Percentiles rank a stretch among this genome's conserved stretches.
Evolutionary conservation across 2,113 vertebrate genomes (phyloP).

Genomic region (Nicator chloris): DNA sequence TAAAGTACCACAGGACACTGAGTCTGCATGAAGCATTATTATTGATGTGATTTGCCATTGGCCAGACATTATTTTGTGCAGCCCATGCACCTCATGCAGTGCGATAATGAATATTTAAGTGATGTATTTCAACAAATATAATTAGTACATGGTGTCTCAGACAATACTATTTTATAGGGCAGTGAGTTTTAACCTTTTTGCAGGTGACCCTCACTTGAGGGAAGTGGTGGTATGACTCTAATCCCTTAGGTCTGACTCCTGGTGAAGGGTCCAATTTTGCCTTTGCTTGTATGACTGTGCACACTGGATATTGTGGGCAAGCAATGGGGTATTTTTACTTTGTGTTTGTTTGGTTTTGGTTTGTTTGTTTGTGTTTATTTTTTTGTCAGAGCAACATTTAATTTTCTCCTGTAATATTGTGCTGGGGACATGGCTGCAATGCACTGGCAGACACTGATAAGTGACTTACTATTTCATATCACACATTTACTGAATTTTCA

Average conservation of each 20-base stretch:
- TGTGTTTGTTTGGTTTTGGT: background rate
- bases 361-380: background rate
- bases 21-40: background rate
- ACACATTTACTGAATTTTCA: conserved; percentile 1
- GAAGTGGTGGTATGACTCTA: background rate
- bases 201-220: background rate
- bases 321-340: background rate
- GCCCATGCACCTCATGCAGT: background rate
- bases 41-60: background rate
- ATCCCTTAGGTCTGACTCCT: background rate
- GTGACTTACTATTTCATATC: conserved; percentile 20
- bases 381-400: background rate
- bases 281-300: background rate
- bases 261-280: background rate
- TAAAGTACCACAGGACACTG: background rate
- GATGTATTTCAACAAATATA: background rate
- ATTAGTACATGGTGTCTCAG: background rate
- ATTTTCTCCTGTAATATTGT: background rate
- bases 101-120: background rate
- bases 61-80: background rate
- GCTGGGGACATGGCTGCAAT: background rate
- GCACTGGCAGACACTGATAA: conserved; percentile 33
- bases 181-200: background rate
- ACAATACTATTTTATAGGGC: background rate
- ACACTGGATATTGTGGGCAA: background rate